Evolutionary conservation across 2,888 invertebrate genomes (phyloP).

Genomic region (Hybos culiciformis): DNA sequence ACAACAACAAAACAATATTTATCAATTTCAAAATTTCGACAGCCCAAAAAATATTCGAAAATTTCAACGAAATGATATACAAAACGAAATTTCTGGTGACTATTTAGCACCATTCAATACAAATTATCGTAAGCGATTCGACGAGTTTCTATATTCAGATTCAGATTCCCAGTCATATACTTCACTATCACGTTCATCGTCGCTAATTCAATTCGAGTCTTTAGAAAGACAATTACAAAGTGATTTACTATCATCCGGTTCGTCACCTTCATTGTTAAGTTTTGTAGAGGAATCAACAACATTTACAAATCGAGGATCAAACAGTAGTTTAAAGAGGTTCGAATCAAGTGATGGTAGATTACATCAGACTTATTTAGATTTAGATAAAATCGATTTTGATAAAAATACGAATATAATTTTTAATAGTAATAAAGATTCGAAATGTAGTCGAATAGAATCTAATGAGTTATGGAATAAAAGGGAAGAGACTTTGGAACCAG

Average conservation of each 20-base stretch:
- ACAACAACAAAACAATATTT: not conserved
- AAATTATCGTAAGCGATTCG: constrained; percentile 25
- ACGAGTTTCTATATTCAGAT: constrained; percentile 32
- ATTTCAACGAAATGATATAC: not conserved
- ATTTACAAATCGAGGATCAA: constrained; percentile 25
- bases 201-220: constrained; percentile 72
- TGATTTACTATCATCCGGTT: constrained; percentile 27
- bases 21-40: not conserved
- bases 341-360: constrained; percentile 29
- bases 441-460: not conserved
- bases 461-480: no score
- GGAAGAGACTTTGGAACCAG: no score
- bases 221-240: constrained; percentile 55
- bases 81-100: no score
- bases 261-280: constrained; percentile 32
- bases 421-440: not conserved
- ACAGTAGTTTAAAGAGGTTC: constrained; percentile 27
- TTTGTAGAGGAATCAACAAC: constrained; percentile 18
- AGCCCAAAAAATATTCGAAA: not conserved
- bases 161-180: constrained; percentile 38
- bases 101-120: no score
- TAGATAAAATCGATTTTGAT: constrained; percentile 30
- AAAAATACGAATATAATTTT: constrained; percentile 17
- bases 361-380: constrained; percentile 32
- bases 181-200: constrained; percentile 63